Conservation (phyloP, 2,888 invertebrate genomes). For the Melieria omissa region DNA sequence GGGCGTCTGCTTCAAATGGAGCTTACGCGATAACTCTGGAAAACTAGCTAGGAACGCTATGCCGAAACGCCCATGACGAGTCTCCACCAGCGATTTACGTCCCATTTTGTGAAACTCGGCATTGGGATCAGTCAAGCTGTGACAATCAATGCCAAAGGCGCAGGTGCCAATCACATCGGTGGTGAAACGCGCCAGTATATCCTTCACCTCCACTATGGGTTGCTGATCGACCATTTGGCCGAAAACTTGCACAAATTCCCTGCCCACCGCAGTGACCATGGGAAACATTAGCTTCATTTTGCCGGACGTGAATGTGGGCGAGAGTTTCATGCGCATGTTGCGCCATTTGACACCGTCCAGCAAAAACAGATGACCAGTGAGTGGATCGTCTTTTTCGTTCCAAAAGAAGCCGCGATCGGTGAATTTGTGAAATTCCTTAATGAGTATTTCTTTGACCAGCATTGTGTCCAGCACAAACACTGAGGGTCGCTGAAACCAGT, state of each 20-base stretch:
- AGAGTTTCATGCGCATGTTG: constrained; percentile 65
- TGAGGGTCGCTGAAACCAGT: constrained; percentile 52
- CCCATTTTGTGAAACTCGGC: constrained; percentile 62
- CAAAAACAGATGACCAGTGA: constrained; percentile 60
- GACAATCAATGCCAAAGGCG: constrained; percentile 68
- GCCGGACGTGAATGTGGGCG: constrained; percentile 62
- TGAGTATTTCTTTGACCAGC: constrained; percentile 53
- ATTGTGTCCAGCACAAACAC: constrained; percentile 54
- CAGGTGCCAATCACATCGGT: constrained; percentile 69
- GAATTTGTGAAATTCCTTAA: constrained; percentile 62
- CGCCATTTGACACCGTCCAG: constrained; percentile 66
- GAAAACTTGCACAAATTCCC: constrained; percentile 46
- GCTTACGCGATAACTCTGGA: constrained; percentile 38
- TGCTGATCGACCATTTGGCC: constrained; percentile 36
- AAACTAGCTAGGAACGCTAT: constrained; percentile 41
- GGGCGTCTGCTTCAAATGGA: constrained; percentile 42
- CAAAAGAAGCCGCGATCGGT: constrained; percentile 60
- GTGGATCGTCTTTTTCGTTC: constrained; percentile 63
- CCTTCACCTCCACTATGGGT: constrained; percentile 63
- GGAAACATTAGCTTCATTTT: constrained; percentile 61
- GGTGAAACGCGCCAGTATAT: constrained; percentile 66
- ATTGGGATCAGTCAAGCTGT: constrained; percentile 63
- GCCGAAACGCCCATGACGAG: constrained; percentile 38
- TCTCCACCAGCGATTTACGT: constrained; percentile 40
- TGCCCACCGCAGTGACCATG: constrained; percentile 51